Conservation (phyloP, 2,888 invertebrate genomes). For the Rhodophaea formosa region DNA sequence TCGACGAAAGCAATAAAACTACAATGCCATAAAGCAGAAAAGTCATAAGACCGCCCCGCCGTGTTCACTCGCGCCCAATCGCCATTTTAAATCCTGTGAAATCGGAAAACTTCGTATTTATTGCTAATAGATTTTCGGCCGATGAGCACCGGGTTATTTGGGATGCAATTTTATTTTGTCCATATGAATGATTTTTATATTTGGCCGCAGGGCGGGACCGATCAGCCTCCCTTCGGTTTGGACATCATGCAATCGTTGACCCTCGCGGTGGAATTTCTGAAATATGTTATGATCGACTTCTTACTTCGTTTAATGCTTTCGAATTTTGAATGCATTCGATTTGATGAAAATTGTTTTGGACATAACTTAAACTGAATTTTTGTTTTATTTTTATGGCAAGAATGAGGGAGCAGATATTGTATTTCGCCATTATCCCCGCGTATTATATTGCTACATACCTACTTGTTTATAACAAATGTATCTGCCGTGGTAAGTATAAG, state of each 20-base stretch:
- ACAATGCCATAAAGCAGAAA: conserved; percentile 66
- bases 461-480: no score
- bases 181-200: conserved; percentile 80
- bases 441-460: no score
- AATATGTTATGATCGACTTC: conserved; percentile 48
- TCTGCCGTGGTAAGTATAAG: no score
- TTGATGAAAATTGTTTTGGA: background rate
- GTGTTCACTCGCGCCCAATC: conserved; percentile 44
- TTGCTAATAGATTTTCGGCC: conserved; percentile 80
- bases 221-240: conserved; percentile 54
- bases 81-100: conserved; percentile 75
- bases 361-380: background rate
- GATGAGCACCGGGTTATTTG: conserved; percentile 77
- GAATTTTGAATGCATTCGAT: conserved; percentile 4
- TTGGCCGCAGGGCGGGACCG: conserved; percentile 61
- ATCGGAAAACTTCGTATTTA: conserved; percentile 81
- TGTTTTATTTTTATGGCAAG: background rate
- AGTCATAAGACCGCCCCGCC: conserved; percentile 62
- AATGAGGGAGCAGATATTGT: background rate
- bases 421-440: no score
- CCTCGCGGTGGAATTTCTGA: conserved; percentile 45
- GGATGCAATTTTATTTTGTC: conserved; percentile 81
- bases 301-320: conserved; percentile 45
- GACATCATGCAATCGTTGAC: conserved; percentile 58
- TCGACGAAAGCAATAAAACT: conserved; percentile 59